These are phyloP conservation scores for Paramisgurnus dabryanus DNA, from an alignment of 2,113 vertebrate genomes.

Conservation along the genomic window DNA sequence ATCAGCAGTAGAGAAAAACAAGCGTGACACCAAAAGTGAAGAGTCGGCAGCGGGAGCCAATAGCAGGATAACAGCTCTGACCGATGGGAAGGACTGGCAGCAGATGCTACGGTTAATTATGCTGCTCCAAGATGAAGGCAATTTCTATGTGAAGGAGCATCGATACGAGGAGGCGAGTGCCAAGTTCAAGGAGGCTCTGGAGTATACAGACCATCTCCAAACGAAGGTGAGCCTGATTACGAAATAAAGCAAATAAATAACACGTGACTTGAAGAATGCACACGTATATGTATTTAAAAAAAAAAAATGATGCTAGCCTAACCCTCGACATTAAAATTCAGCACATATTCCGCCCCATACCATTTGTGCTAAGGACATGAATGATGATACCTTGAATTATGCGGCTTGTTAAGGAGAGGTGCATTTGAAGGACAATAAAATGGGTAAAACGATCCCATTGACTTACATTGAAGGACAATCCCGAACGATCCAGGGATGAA, in stretches of 20 bases:
- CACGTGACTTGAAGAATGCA: not conserved
- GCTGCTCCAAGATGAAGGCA: conserved; percentile 81
- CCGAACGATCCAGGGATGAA: not conserved
- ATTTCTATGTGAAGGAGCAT: conserved; percentile 76
- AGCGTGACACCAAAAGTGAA: conserved; percentile 32
- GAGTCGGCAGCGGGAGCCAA: not conserved
- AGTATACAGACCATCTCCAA: conserved; percentile 80
- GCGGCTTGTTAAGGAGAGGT: not conserved
- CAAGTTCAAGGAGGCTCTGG: conserved; percentile 82
- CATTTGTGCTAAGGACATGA: not conserved
- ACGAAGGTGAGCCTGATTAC: conserved; percentile 70
- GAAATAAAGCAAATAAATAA: not conserved
- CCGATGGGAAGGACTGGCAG: conserved; percentile 75
- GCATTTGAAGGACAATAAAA: not conserved
- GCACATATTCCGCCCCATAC: too few relatives aligned
- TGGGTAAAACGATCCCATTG: not conserved
- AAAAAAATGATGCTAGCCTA: not conserved
- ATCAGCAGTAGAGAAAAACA: conserved; percentile 27
- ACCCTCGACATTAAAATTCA: not conserved
- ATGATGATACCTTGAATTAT: not conserved
- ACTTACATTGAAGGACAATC: not conserved
- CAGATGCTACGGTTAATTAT: conserved; percentile 82
- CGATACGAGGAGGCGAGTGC: conserved; percentile 69
- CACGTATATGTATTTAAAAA: not conserved
- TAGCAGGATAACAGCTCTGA: conserved; percentile 12